Evolutionary conservation across 2,888 invertebrate species (phyloP).

Genomic region (Caenorhabditis doughertyi): DNA sequence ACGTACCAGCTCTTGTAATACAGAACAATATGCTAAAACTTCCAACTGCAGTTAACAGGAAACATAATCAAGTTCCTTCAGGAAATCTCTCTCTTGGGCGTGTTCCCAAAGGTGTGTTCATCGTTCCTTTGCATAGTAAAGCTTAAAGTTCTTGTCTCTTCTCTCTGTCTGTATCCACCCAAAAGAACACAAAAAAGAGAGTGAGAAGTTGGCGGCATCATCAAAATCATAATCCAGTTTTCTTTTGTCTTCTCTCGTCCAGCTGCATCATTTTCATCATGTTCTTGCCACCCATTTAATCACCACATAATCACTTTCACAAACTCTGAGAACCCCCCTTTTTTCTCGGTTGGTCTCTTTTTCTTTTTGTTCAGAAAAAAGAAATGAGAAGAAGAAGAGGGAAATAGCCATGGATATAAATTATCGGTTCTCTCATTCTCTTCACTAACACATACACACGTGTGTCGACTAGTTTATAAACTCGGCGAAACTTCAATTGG

Average conservation of each 20-base stretch:
- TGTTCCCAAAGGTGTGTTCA: constrained; percentile 19
- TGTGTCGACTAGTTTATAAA: constrained; percentile 53
- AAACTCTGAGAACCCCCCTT: constrained; percentile 34
- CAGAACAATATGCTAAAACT: too few relatives aligned
- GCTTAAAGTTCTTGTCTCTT: constrained; percentile 22
- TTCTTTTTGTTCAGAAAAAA: neutral
- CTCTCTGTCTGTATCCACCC: neutral
- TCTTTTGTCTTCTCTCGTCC: constrained; percentile 12
- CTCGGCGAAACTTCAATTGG: constrained; percentile 66
- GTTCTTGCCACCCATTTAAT: constrained; percentile 37
- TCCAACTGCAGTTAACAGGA: too few relatives aligned
- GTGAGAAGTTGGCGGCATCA: constrained; percentile 42
- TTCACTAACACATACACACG: constrained; percentile 18
- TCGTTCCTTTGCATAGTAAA: constrained; percentile 15
- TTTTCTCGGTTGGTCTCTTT: neutral
- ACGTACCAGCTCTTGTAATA: too few relatives aligned
- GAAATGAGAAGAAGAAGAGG: too few relatives aligned
- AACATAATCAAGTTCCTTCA: too few relatives aligned
- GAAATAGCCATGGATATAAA: constrained; percentile 51
- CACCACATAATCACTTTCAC: constrained; percentile 54
- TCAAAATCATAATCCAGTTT: constrained; percentile 46
- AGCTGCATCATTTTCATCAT: constrained; percentile 1
- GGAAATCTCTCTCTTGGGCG: constrained; percentile 22
- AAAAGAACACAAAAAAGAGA: constrained; percentile 4
- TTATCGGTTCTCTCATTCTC: constrained; percentile 22